These are phyloP conservation scores for Nematolebias whitei DNA, from an alignment of 2,113 vertebrate species.

Conservation along the genomic window DNA sequence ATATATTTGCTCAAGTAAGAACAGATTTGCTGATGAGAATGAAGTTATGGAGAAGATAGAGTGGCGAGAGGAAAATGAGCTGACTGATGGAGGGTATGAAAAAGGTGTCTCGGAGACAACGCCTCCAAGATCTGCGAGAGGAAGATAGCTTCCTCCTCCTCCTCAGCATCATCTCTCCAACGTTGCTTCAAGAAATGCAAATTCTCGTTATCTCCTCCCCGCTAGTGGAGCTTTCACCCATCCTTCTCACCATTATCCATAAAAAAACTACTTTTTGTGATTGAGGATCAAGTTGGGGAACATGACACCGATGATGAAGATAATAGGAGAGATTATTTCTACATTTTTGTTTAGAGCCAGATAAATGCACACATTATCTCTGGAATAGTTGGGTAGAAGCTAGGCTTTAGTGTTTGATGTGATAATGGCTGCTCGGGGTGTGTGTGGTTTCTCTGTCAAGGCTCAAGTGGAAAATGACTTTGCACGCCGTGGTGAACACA, in stretches of 20 bases:
- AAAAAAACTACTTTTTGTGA: constrained; percentile 9
- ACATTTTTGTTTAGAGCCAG: constrained; percentile 47
- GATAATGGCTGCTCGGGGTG: constrained; percentile 68
- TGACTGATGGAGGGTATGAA: constrained; percentile 41
- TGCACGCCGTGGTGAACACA: constrained; percentile 58
- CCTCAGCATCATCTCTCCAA: constrained; percentile 33
- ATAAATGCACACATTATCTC: constrained; percentile 35
- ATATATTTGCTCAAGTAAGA: constrained; percentile 18
- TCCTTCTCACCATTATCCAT: constrained; percentile 16
- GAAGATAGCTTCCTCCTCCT: constrained; percentile 57
- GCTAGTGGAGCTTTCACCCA: constrained; percentile 2
- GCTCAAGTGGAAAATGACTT: constrained; percentile 74
- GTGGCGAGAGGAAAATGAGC: constrained; percentile 14
- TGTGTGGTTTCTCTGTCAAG: constrained; percentile 63
- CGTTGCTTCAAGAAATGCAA: constrained; percentile 56
- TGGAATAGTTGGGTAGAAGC: constrained; percentile 54
- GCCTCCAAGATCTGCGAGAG: constrained; percentile 48
- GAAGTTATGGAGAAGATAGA: constrained; percentile 1
- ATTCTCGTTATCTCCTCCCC: constrained; percentile 44
- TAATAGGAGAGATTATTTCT: constrained; percentile 46
- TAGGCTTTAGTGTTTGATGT: constrained; percentile 60
- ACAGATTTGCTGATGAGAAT: constrained; percentile 23
- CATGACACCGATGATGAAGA: constrained; percentile 31
- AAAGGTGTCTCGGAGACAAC: constrained; percentile 40
- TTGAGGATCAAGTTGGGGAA: constrained; percentile 27